Evolutionary conservation across 2,113 vertebrate species (phyloP).

Genomic region (Nothobranchius kuhntae): DNA sequence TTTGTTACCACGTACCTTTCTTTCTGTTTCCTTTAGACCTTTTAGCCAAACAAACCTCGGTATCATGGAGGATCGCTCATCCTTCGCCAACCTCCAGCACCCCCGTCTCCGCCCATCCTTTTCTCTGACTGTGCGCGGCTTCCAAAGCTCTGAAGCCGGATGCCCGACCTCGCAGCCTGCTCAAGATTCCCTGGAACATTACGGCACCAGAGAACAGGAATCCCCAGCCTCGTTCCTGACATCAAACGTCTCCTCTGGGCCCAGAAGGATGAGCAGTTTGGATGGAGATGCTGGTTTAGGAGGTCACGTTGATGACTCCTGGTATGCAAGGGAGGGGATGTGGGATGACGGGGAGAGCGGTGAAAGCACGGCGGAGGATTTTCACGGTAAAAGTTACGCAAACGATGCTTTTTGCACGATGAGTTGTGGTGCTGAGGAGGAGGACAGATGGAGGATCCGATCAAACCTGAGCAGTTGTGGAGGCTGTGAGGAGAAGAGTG

Average conservation of each 20-base stretch:
- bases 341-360: conserved; percentile 48
- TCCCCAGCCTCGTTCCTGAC: conserved; percentile 13
- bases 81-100: conserved; percentile 55
- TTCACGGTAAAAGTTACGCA: conserved; percentile 25
- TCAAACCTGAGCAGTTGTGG: conserved; percentile 29
- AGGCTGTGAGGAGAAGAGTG: conserved; percentile 27
- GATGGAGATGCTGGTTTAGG: conserved; percentile 36
- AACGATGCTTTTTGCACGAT: conserved; percentile 37
- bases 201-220: conserved; percentile 25
- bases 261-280: conserved; percentile 16
- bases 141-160: conserved; percentile 35
- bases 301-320: conserved; percentile 39
- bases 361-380: conserved; percentile 23
- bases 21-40: conserved; percentile 27
- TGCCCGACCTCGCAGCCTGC: conserved; percentile 40
- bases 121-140: conserved; percentile 33
- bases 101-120: conserved; percentile 39
- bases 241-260: conserved; percentile 7
- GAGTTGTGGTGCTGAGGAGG: conserved; percentile 32
- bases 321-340: conserved; percentile 47
- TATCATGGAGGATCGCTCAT: conserved; percentile 62
- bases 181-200: conserved; percentile 42
- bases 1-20: no score
- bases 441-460: conserved; percentile 17
- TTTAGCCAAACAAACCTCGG: conserved; percentile 28